Percentiles rank a stretch among this genome's conserved stretches.
Evolutionary conservation across 1,140 invertebrate species (phyloP).

Genomic region (Melanaphis sacchari): DNA sequence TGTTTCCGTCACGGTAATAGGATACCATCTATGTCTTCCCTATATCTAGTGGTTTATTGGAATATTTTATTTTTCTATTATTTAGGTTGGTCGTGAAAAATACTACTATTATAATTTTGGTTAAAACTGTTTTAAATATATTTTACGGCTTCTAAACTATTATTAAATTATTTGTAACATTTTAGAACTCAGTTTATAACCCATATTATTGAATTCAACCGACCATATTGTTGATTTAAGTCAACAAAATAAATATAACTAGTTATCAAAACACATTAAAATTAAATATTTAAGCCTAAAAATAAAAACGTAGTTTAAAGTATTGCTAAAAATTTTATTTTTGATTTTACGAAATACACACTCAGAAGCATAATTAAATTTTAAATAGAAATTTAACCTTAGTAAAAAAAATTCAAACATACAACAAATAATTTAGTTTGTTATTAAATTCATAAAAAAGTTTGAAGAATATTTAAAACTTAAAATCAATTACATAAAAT

Average conservation of each 20-base stretch:
- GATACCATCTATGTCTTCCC: slow-evolving; percentile 26
- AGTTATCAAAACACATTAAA: not conserved
- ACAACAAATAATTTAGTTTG: not conserved
- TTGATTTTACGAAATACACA: not conserved
- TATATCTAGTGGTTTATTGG: slow-evolving; percentile 24
- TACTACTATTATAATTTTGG: not conserved
- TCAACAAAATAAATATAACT: not conserved
- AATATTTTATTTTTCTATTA: slow-evolving; percentile 18
- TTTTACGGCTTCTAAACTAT: slow-evolving; percentile 13
- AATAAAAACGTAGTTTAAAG: not conserved
- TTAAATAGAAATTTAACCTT: not conserved
- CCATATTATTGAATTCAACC: not conserved
- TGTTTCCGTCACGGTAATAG: slow-evolving; percentile 51
- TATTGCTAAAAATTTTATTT: not conserved
- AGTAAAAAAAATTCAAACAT: not conserved
- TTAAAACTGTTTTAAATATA: not conserved
- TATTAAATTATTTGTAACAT: slow-evolving; percentile 4
- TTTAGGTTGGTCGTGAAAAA: not conserved
- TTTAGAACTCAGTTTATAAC: not conserved
- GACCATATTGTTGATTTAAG: not conserved
- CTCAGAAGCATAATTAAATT: not conserved
- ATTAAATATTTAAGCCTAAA: not conserved
- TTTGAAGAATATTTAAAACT: not conserved
- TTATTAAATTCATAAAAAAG: not conserved
- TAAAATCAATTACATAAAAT: not conserved